Conservation (phyloP, 2,888 invertebrate genomes). For the Holacanthella duospinosa region DNA sequence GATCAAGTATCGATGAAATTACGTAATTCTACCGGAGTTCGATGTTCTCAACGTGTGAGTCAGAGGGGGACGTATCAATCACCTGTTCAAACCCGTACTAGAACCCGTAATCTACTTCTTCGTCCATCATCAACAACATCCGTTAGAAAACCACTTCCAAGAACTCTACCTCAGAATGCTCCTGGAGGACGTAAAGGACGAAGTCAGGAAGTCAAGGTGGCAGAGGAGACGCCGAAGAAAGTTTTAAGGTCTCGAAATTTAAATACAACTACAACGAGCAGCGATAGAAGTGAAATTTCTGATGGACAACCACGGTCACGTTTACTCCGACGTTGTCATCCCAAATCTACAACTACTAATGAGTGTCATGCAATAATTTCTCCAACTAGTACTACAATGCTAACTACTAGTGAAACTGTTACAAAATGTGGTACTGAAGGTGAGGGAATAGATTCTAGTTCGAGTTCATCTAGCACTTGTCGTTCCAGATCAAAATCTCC, state of each 20-base stretch:
- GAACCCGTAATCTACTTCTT: not conserved
- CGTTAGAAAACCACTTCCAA: not conserved
- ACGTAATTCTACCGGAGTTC: not conserved
- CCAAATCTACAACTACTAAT: not conserved
- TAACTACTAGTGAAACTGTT: not conserved
- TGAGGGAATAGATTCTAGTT: too few species aligned
- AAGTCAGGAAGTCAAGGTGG: not conserved
- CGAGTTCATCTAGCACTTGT: too few species aligned
- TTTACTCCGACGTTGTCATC: not conserved
- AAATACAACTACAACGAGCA: conserved; percentile 19
- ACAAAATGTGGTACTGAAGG: too few species aligned
- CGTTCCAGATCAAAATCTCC: not conserved
- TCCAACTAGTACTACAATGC: not conserved
- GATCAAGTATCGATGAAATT: not conserved
- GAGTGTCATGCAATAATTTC: too few species aligned
- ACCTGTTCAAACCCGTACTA: not conserved
- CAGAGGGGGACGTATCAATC: not conserved
- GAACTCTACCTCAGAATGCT: too few species aligned
- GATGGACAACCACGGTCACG: too few species aligned
- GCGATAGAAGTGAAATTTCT: not conserved
- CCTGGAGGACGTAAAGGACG: not conserved
- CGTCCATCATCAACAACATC: not conserved
- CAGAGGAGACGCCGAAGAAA: conserved; percentile 13
- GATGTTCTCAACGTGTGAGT: conserved; percentile 1
- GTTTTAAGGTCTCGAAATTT: conserved; percentile 31